Conservation (phyloP, 2,888 invertebrate genomes). For the Oligia latruncula region DNA sequence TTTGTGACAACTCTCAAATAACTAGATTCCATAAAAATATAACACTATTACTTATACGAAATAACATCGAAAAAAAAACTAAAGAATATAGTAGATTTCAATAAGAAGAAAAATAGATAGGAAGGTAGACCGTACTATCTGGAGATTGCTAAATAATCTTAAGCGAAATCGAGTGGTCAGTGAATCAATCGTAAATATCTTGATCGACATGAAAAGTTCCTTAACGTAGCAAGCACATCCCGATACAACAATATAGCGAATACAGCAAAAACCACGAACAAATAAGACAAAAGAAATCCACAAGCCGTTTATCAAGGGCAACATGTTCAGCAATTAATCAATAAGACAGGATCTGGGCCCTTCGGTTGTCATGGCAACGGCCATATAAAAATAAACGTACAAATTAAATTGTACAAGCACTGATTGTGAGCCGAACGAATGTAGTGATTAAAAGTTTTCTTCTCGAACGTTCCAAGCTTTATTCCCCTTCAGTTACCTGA, state of each 20-base stretch:
- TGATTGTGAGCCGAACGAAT: constrained; percentile 50
- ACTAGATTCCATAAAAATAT: not conserved
- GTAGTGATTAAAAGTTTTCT: constrained; percentile 60
- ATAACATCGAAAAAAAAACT: not conserved
- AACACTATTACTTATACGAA: not conserved
- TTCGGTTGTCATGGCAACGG: constrained; percentile 73
- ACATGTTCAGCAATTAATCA: constrained; percentile 81
- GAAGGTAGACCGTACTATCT: not conserved
- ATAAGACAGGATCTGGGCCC: constrained; percentile 76
- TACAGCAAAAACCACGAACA: constrained; percentile 47
- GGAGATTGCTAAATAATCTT: not conserved
- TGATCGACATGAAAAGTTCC: not conserved
- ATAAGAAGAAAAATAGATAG: not conserved
- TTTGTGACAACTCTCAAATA: not conserved
- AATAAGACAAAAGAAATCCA: constrained; percentile 52
- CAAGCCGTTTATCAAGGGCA: constrained; percentile 73
- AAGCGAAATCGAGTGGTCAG: not conserved
- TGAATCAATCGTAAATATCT: not conserved
- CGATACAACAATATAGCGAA: constrained; percentile 26
- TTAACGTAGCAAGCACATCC: constrained; percentile 4
- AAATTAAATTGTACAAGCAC: constrained; percentile 54
- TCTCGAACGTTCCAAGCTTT: constrained; percentile 39
- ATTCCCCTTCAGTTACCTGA: constrained; percentile 46
- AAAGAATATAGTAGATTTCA: not conserved
- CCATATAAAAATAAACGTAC: constrained; percentile 67